Conservation (phyloP, 2,888 invertebrate species). For the Deilephila porcellus region DNA sequence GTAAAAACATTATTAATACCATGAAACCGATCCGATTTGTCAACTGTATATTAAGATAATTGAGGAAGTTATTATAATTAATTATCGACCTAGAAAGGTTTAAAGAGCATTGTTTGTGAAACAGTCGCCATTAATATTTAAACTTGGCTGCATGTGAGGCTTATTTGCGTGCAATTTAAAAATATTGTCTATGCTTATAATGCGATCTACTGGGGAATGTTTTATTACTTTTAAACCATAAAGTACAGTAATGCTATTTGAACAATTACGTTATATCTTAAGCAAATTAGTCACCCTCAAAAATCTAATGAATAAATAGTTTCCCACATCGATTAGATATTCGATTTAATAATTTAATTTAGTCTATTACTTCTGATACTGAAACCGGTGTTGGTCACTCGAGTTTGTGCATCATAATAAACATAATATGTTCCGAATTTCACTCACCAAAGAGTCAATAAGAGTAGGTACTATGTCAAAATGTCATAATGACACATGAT, state of each 20-base stretch:
- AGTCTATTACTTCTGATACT: not conserved
- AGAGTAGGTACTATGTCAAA: slow-evolving; percentile 40
- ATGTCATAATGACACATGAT: slow-evolving; percentile 35
- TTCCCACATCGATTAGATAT: not conserved
- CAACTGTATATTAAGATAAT: slow-evolving; percentile 10
- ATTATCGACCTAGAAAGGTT: not conserved
- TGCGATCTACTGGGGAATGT: too few species aligned
- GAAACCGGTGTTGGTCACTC: not conserved
- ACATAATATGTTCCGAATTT: slow-evolving; percentile 13
- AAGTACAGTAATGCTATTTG: too few species aligned
- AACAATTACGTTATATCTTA: too few species aligned
- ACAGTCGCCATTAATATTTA: not conserved
- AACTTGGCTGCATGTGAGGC: not conserved
- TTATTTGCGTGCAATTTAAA: too few species aligned
- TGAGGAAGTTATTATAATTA: slow-evolving; percentile 14
- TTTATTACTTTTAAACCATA: too few species aligned
- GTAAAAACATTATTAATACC: slow-evolving; percentile 40
- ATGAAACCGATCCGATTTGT: slow-evolving; percentile 32
- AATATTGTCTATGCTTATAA: too few species aligned
- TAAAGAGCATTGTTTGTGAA: not conserved
- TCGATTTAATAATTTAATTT: not conserved
- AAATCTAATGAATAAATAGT: not conserved
- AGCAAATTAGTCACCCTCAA: not conserved
- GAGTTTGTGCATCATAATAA: not conserved
- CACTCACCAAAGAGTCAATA: not conserved